phyloP scores from a whole-genome alignment of 1,140 invertebrate species.

The Aphis craccivora region DNA sequence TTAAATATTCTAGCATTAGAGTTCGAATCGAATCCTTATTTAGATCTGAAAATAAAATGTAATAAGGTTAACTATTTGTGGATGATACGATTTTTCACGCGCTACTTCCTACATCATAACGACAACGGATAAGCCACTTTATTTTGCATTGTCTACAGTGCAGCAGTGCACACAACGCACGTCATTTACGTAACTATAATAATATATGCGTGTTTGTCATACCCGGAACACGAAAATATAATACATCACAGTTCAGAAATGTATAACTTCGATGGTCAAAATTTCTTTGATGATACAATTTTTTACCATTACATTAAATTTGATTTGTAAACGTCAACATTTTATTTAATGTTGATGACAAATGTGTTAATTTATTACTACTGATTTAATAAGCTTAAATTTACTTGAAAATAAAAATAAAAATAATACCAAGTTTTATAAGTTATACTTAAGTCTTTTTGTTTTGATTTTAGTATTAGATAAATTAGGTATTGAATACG shows the following conservation, averaged over 20 bases:
- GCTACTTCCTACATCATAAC: conserved; percentile 13
- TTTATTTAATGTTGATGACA: background rate
- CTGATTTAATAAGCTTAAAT: background rate
- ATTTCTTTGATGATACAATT: background rate
- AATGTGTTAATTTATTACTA: background rate
- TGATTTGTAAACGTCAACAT: background rate
- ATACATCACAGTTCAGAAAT: background rate
- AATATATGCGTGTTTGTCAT: background rate
- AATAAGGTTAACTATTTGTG: conserved; percentile 6
- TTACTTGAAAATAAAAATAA: background rate
- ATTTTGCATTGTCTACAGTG: background rate
- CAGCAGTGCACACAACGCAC: background rate
- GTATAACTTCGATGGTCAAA: background rate
- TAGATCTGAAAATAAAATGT: background rate
- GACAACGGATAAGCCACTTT: conserved; percentile 20
- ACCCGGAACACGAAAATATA: conserved; percentile 1
- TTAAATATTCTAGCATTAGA: background rate
- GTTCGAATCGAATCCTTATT: conserved; percentile 15
- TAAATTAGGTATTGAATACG: background rate
- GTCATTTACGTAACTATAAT: conserved; percentile 15
- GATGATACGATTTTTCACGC: conserved; percentile 49
- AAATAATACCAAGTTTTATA: background rate
- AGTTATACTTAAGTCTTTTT: background rate
- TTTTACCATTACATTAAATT: background rate
- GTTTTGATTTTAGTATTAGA: no score